phyloP scores from a whole-genome alignment of 2,113 vertebrate genomes.

The Mystacornis crossleyi region DNA sequence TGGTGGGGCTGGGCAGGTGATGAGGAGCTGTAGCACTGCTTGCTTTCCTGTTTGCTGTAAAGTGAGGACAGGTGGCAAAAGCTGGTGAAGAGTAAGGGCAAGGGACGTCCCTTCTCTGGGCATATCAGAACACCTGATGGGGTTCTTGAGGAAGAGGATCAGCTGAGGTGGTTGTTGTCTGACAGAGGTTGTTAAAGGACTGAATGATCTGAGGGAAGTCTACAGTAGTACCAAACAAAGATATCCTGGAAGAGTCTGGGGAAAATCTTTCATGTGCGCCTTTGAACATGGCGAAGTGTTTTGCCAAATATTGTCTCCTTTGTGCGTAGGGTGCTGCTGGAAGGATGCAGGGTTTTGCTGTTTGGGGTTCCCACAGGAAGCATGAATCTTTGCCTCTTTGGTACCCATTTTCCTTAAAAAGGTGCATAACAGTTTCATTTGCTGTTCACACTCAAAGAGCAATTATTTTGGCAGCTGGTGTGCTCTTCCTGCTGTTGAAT shows the following conservation, averaged over 20 bases:
- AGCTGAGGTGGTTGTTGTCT: not conserved
- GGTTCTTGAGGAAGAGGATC: not conserved
- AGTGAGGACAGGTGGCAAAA: not conserved
- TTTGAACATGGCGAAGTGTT: not conserved
- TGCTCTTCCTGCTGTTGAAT: not conserved
- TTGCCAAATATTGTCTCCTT: not conserved
- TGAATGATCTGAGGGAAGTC: not conserved
- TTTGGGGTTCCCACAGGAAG: not conserved
- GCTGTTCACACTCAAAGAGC: not conserved
- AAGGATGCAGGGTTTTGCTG: not conserved
- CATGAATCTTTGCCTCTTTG: not conserved
- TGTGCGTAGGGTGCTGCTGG: not conserved
- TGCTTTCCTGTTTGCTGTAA: not conserved
- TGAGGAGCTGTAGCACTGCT: not conserved
- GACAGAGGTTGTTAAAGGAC: not conserved
- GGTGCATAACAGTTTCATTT: not conserved
- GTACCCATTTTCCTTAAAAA: not conserved
- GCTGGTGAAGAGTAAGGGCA: not conserved
- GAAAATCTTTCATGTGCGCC: not conserved
- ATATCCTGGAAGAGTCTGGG: not conserved
- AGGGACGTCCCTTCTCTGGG: not conserved
- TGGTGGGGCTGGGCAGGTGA: not conserved
- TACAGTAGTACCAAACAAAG: not conserved
- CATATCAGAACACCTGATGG: not conserved
- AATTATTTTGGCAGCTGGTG: not conserved